phyloP scores from a whole-genome alignment of 2,113 vertebrate genomes.

The Etheostoma spectabile region DNA sequence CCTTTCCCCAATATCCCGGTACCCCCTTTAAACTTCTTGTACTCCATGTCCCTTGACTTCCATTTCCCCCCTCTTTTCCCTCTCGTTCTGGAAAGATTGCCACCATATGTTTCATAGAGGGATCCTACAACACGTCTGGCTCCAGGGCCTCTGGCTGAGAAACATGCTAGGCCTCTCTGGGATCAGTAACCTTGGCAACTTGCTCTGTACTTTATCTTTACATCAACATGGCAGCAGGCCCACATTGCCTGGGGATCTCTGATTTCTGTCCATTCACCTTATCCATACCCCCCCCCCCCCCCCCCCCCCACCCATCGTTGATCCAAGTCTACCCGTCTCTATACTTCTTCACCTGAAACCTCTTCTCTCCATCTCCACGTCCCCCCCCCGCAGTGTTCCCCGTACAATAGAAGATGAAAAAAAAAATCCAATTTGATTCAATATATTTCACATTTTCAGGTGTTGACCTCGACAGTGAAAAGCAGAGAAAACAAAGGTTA shows the following conservation, averaged over 20 bases:
- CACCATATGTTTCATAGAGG: constrained; percentile 71
- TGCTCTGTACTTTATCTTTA: constrained; percentile 45
- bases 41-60: constrained; percentile 28
- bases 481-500: no score
- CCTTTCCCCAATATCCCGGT: constrained; percentile 34
- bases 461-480: no score
- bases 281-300: constrained; percentile 9
- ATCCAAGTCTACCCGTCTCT: constrained; percentile 2
- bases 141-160: constrained; percentile 41
- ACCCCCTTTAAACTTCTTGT: constrained; percentile 33
- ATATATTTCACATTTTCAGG: no score
- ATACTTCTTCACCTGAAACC: constrained; percentile 16
- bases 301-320: neutral
- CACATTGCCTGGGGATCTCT: constrained; percentile 24
- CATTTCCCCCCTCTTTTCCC: constrained; percentile 9
- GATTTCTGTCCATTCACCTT: constrained; percentile 53
- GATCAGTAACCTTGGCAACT: constrained; percentile 38
- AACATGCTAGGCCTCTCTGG: constrained; percentile 49
- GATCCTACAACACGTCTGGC: constrained; percentile 47
- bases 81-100: constrained; percentile 64
- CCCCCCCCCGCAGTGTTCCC: neutral
- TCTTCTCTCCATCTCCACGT: neutral
- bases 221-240: constrained; percentile 43
- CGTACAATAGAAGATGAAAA: neutral
- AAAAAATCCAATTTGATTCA: no score